Base-by-base conservation (phyloP, 2,113 vertebrate species). In the Pelmatolapia mariae region DNA sequence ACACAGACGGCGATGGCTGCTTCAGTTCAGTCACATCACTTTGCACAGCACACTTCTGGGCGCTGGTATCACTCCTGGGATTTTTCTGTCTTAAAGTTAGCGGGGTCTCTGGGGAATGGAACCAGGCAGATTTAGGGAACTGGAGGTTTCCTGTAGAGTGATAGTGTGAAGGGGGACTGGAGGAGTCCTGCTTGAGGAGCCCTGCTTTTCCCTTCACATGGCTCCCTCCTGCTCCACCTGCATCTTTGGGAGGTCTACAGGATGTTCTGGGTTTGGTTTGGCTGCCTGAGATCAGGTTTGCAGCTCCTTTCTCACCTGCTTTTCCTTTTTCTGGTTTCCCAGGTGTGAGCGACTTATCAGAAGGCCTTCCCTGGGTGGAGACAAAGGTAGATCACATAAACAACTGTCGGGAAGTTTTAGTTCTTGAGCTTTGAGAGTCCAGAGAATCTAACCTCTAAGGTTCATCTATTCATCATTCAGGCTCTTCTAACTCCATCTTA, bases 101-200 rank as follows among this genome's bases (percentile, higher is more conserved):
- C 1, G 93, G 84, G 15, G 82, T 15, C 19, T 95, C 89, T 38
- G 91, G 85, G 12, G 89, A 76, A 5, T 87, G 66, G 87, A 93
- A 86, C 80, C 92, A 90, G 5, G 90, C 61, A 33, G 95, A 84
- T 31, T 83, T 87, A n/a, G 63, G 47, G 8, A 57, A 38, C 2
- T 92, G 92, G 16, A 94, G 87, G 31, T 84, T 93, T 8, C 90
- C 93, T 7, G 93, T 84, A 2, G 90, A 86, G 59, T 94, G 89
- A 71, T 92, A 95, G 85, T 91, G 92, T 56, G 91, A 56, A 3
- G 88, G 86, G 6, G 93, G 89, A 31, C 89, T 90, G 19, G 2
- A 87, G 9, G 57, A 66, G 50, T 38, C 66, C 18, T n/a, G 79
- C 3, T 43, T 47, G 3, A 33, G 50, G 1, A 31, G 26, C 6